These are phyloP conservation scores for Lasioglossum marginatum DNA, from an alignment of 2,888 invertebrate genomes.

Conservation along the genomic window DNA sequence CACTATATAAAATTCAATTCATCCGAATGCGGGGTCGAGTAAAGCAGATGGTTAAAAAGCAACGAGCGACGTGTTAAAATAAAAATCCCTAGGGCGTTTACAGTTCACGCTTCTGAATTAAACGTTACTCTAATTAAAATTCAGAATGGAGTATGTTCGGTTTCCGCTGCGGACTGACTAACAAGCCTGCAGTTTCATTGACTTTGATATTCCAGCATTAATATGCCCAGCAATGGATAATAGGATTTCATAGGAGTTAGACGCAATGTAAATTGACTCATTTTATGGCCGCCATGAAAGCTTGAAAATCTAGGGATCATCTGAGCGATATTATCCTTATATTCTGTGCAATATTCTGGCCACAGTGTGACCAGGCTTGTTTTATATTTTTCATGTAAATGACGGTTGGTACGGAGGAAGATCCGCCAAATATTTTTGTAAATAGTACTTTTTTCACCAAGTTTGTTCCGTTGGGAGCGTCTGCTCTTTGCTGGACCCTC, in stretches of 20 bases:
- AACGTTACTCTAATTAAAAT: not conserved
- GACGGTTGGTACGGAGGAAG: too few relatives aligned
- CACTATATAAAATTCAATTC: constrained; percentile 7
- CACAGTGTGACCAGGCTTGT: not conserved
- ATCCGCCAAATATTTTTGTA: not conserved
- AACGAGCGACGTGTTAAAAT: not conserved
- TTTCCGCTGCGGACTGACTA: not conserved
- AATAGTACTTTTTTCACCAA: not conserved
- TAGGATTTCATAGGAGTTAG: not conserved
- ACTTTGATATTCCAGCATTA: not conserved
- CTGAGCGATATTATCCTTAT: not conserved
- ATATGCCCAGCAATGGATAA: not conserved
- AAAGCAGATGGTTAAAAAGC: not conserved
- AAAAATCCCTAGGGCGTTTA: not conserved
- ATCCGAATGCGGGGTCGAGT: not conserved
- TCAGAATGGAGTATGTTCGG: not conserved
- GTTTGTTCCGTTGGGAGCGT: not conserved
- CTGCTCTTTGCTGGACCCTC: not conserved
- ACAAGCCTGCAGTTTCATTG: not conserved
- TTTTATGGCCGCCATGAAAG: not conserved
- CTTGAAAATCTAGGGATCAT: not conserved
- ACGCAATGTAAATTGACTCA: not conserved
- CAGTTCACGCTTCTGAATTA: not conserved
- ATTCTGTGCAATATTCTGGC: not conserved
- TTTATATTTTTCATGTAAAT: too few relatives aligned